A percentile compares a stretch with the other conserved stretches of the same genome.
Conservation (phyloP, 2,888 invertebrate genomes). For the Eilema caniola region DNA sequence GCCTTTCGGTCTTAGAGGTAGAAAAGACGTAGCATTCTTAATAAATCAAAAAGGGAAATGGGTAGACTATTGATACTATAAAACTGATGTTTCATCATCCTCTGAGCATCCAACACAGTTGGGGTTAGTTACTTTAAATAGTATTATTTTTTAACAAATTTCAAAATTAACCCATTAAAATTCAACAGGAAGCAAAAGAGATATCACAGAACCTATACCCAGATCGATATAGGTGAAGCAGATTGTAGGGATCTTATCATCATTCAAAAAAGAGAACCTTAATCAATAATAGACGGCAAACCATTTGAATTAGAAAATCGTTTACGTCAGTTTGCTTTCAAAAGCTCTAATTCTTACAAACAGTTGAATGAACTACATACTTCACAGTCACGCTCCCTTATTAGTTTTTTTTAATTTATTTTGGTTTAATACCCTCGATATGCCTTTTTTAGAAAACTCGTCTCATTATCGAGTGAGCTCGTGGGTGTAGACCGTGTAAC, state of each 20-base stretch:
- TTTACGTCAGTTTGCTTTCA: background rate
- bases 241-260: too few relatives aligned
- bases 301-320: too few relatives aligned
- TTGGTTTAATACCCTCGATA: conserved; percentile 20
- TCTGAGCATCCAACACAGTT: too few relatives aligned
- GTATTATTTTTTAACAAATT: background rate
- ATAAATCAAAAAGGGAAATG: too few relatives aligned
- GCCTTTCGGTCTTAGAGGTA: too few relatives aligned
- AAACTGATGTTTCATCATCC: too few relatives aligned
- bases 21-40: too few relatives aligned
- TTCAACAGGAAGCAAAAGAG: too few relatives aligned
- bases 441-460: conserved; percentile 37
- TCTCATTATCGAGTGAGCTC: conserved; percentile 17
- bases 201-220: background rate
- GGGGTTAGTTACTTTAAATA: too few relatives aligned
- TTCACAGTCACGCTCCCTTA: background rate
- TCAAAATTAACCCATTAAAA: background rate
- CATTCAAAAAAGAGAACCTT: too few relatives aligned
- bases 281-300: too few relatives aligned
- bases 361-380: background rate
- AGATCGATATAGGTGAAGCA: background rate
- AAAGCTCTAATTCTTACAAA: background rate
- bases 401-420: conserved; percentile 31
- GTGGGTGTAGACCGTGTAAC: conserved; percentile 42
- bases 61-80: too few relatives aligned